Conservation (phyloP, 2,888 invertebrate genomes). For the Hirtodrosophila trivittata region DNA sequence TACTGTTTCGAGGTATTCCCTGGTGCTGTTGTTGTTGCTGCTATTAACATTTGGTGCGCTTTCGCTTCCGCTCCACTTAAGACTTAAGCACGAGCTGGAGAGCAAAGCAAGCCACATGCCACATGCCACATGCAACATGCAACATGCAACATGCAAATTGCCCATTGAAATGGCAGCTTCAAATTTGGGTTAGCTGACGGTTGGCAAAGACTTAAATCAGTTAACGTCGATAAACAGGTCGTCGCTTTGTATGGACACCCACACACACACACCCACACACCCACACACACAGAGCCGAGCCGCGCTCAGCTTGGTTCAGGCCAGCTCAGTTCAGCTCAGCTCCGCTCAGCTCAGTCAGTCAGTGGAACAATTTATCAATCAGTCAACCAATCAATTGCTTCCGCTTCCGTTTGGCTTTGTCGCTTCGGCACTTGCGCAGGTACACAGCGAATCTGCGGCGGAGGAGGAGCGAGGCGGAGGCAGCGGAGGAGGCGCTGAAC, state of each 20-base stretch:
- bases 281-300: too few species aligned
- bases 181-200: conserved; percentile 57
- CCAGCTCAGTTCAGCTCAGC: too few species aligned
- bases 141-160: conserved; percentile 17
- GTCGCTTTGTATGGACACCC: too few species aligned
- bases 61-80: conserved; percentile 68
- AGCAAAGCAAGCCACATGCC: conserved; percentile 4
- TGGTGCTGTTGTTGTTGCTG: conserved; percentile 15
- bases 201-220: conserved; percentile 42
- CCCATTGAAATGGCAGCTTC: conserved; percentile 6
- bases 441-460: too few species aligned
- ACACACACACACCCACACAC: too few species aligned
- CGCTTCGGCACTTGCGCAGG: conserved; percentile 27
- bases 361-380: conserved; percentile 10
- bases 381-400: conserved; percentile 53
- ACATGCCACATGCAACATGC: too few species aligned
- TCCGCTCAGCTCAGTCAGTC: conserved; percentile 27
- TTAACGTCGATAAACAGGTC: conserved; percentile 49
- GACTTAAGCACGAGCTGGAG: conserved; percentile 12
- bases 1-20: too few species aligned
- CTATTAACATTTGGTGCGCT: conserved; percentile 25
- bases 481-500: too few species aligned
- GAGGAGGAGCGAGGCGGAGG: too few species aligned
- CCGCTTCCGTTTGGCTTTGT: conserved; percentile 64
- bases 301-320: conserved; percentile 1